These are phyloP conservation scores for Fragum fragum DNA, from an alignment of 2,888 invertebrate genomes.

Conservation along the genomic window DNA sequence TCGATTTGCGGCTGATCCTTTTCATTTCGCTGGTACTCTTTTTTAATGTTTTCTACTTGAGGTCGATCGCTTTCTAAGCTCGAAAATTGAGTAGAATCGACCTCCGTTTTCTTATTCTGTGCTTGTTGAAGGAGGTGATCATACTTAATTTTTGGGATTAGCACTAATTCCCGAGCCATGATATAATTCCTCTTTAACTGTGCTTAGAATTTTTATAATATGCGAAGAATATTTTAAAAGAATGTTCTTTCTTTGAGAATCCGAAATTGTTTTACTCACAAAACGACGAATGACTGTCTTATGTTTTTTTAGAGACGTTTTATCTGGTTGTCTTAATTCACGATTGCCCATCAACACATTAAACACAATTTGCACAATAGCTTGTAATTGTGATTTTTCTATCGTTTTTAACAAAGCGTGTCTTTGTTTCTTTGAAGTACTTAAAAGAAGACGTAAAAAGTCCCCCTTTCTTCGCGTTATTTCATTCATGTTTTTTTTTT, in stretches of 20 bases:
- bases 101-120: not conserved
- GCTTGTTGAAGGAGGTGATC: conserved; percentile 27
- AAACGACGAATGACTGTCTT: conserved; percentile 35
- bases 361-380: conserved; percentile 38
- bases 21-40: not conserved
- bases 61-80: not conserved
- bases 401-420: conserved; percentile 37
- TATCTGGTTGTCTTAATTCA: not conserved
- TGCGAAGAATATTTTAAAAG: conserved; percentile 13
- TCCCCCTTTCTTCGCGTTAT: conserved; percentile 32
- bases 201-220: conserved; percentile 8
- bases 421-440: conserved; percentile 18
- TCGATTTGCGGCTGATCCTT: not conserved
- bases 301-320: conserved; percentile 24
- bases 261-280: conserved; percentile 5
- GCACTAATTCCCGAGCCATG: conserved; percentile 45
- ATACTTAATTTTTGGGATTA: conserved; percentile 29
- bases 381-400: conserved; percentile 30
- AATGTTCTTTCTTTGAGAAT: conserved; percentile 20
- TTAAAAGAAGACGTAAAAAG: conserved; percentile 40
- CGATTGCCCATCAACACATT: conserved; percentile 32
- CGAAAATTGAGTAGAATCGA: not conserved
- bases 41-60: not conserved
- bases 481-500: conserved; percentile 22
- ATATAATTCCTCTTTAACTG: conserved; percentile 22